Percentiles rank a stretch among this genome's conserved stretches.
Evolutionary conservation across 2,888 invertebrate species (phyloP).

Genomic region (Diloba caeruleocephala): DNA sequence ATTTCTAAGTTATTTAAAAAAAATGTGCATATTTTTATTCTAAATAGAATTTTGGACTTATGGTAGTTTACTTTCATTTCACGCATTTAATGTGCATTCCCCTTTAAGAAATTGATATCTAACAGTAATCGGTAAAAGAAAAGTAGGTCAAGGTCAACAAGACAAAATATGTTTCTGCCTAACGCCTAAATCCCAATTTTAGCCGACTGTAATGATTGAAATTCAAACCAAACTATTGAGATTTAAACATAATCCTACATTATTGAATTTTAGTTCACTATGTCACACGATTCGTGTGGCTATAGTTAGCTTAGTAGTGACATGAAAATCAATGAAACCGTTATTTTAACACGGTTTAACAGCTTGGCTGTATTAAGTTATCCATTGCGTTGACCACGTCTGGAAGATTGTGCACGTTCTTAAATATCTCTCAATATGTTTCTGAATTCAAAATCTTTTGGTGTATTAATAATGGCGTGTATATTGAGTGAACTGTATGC

Average conservation of each 20-base stretch:
- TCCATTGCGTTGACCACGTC: slow-evolving; percentile 24
- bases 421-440: slow-evolving; percentile 29
- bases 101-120: too few relatives aligned
- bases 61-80: too few relatives aligned
- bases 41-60: too few relatives aligned
- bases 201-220: not conserved
- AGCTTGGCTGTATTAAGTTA: slow-evolving; percentile 10
- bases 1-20: too few relatives aligned
- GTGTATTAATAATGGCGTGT: slow-evolving; percentile 28
- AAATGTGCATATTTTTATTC: too few relatives aligned
- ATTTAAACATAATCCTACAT: not conserved
- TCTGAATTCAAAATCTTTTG: slow-evolving; percentile 7
- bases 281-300: slow-evolving; percentile 43
- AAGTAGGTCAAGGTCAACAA: too few relatives aligned
- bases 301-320: slow-evolving; percentile 25
- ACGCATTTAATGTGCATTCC: too few relatives aligned
- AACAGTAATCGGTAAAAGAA: too few relatives aligned
- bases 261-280: slow-evolving; percentile 38
- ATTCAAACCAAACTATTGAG: not conserved
- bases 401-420: slow-evolving; percentile 12
- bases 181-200: not conserved
- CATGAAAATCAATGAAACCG: slow-evolving; percentile 45
- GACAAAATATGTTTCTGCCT: not conserved
- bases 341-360: slow-evolving; percentile 41
- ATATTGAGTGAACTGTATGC: slow-evolving; percentile 22